Evolutionary conservation across 1,140 invertebrate genomes (phyloP).

Genomic region (Dendroctonus ponderosae): DNA sequence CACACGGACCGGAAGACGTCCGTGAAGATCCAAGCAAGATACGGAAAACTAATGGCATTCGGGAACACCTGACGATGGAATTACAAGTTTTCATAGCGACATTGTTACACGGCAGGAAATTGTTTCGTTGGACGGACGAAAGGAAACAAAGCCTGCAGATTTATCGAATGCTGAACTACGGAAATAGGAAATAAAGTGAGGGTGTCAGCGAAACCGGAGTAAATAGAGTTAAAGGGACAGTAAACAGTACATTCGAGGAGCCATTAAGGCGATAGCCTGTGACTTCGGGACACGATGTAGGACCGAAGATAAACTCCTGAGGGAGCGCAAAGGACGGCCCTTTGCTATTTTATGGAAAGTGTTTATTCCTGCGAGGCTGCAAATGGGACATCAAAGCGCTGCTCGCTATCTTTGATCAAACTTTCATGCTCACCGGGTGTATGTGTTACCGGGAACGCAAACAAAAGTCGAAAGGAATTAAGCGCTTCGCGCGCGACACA

Average conservation of each 20-base stretch:
- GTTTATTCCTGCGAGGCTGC: neutral
- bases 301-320: conserved; percentile 21
- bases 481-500: conserved; percentile 5
- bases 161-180: conserved; percentile 26
- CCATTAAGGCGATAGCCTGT: conserved; percentile 40
- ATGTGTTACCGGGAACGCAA: neutral
- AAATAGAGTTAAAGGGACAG: conserved; percentile 29
- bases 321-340: conserved; percentile 19
- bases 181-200: conserved; percentile 30
- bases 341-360: conserved; percentile 17
- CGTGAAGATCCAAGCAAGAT: conserved; percentile 21
- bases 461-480: conserved; percentile 2
- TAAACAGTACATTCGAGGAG: conserved; percentile 37
- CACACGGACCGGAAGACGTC: conserved; percentile 22
- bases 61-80: conserved; percentile 19
- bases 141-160: conserved; percentile 5
- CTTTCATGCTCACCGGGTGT: neutral
- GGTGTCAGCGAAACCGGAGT: conserved; percentile 32
- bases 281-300: conserved; percentile 29
- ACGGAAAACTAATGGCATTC: conserved; percentile 20
- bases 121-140: no score
- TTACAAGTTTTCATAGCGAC: conserved; percentile 9
- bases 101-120: neutral
- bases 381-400: neutral
- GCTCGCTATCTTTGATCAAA: neutral